Conservation (phyloP, 2,797 vertebrate genomes). For the Phalanger gymnotis region DNA sequence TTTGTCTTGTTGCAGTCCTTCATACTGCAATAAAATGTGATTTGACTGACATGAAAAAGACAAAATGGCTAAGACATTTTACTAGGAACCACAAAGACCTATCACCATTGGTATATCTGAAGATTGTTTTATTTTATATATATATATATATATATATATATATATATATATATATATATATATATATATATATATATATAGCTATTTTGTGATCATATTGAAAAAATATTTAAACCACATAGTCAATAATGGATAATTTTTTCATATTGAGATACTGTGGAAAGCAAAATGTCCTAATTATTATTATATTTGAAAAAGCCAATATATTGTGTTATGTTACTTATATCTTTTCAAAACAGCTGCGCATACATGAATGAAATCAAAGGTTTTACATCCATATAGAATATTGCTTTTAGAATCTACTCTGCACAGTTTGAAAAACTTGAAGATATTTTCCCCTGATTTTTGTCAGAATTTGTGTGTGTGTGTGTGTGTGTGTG, state of each 20-base stretch:
- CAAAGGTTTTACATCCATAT: constrained; percentile 82
- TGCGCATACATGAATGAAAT: constrained; percentile 74
- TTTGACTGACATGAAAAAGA: constrained; percentile 71
- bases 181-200: too few relatives aligned
- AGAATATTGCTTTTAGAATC: constrained; percentile 78
- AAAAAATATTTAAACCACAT: constrained; percentile 73
- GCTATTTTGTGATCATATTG: constrained; percentile 78
- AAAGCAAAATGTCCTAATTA: constrained; percentile 85
- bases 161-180: too few relatives aligned
- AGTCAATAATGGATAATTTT: constrained; percentile 75
- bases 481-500: constrained; percentile 67
- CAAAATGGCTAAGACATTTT: constrained; percentile 73
- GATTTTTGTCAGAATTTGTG: constrained; percentile 70
- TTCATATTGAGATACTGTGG: constrained; percentile 83
- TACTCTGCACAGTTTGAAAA: constrained; percentile 75
- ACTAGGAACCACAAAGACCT: constrained; percentile 78
- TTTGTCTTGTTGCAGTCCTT: constrained; percentile 78
- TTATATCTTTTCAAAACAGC: constrained; percentile 69
- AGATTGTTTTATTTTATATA: constrained; percentile 73
- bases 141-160: too few relatives aligned
- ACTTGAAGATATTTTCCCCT: constrained; percentile 74
- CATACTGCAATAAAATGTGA: constrained; percentile 69
- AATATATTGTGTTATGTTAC: too few relatives aligned
- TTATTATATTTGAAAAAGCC: constrained; percentile 57
- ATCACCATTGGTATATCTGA: constrained; percentile 78